phyloP scores from a whole-genome alignment of 1,140 invertebrate species.

The Gonioctena quinquepunctata region DNA sequence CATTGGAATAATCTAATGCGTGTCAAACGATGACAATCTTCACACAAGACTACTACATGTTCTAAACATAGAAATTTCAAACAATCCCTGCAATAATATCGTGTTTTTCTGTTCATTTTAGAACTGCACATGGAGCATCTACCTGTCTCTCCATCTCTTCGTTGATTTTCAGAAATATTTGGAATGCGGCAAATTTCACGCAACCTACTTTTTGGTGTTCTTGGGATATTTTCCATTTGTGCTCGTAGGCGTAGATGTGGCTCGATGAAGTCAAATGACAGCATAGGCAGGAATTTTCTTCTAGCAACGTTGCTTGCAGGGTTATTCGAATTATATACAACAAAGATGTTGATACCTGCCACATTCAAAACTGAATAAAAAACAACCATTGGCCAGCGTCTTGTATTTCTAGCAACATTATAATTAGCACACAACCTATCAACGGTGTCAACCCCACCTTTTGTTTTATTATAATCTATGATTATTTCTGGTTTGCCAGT shows the following conservation, averaged over 20 bases:
- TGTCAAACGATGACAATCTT: too few relatives aligned
- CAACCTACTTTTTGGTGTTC: neutral
- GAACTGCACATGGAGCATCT: too few relatives aligned
- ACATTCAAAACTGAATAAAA: constrained; percentile 21
- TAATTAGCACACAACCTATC: constrained; percentile 16
- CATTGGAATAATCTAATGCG: too few relatives aligned
- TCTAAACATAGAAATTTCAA: too few relatives aligned
- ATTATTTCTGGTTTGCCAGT: constrained; percentile 44
- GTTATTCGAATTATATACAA: constrained; percentile 9
- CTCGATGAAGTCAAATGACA: neutral
- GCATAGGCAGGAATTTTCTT: neutral
- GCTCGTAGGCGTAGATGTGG: neutral
- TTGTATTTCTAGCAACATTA: constrained; percentile 13
- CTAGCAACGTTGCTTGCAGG: neutral
- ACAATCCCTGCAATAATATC: too few relatives aligned
- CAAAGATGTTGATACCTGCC: constrained; percentile 17
- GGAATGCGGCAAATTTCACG: too few relatives aligned
- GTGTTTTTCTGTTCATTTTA: too few relatives aligned
- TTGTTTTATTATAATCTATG: constrained; percentile 16
- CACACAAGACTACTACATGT: too few relatives aligned
- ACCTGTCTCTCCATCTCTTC: too few relatives aligned
- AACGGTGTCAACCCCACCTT: constrained; percentile 10
- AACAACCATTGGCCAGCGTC: constrained; percentile 18
- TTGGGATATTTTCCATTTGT: neutral
- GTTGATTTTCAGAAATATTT: too few relatives aligned